Conservation (phyloP, 2,888 invertebrate genomes). For the Melolontha melolontha region DNA sequence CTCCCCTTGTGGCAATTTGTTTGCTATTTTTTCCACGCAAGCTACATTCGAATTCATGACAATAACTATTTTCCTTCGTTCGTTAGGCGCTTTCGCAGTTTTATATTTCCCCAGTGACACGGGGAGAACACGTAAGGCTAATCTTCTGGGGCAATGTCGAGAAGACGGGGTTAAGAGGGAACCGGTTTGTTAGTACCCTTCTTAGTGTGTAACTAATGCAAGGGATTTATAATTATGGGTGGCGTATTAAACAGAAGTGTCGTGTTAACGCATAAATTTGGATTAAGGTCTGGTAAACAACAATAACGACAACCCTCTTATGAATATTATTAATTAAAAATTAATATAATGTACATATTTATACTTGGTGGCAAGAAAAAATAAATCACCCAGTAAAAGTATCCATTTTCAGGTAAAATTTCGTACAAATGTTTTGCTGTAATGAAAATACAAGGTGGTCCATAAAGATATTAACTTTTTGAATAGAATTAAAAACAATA, state of each 20-base stretch:
- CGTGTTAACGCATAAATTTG: not conserved
- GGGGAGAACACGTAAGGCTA: not conserved
- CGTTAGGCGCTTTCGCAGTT: not conserved
- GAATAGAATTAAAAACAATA: no score
- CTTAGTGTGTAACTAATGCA: conserved; percentile 16
- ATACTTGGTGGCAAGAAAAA: no score
- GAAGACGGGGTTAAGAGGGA: conserved; percentile 1
- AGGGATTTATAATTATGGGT: conserved; percentile 19
- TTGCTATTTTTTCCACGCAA: not conserved
- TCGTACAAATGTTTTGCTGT: no score
- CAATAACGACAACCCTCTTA: no score
- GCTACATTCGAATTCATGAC: conserved; percentile 9
- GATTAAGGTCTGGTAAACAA: no score
- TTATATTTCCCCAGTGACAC: conserved; percentile 12
- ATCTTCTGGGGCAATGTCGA: conserved; percentile 3
- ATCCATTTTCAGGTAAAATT: no score
- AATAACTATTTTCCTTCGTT: not conserved
- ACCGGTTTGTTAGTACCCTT: not conserved
- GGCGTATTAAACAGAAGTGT: not conserved
- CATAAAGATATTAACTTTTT: no score
- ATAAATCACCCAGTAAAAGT: no score
- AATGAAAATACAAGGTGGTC: no score
- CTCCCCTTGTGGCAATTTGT: conserved; percentile 4
- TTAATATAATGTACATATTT: no score
- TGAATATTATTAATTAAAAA: no score